phyloP scores from a whole-genome alignment of 2,113 vertebrate genomes.

The Pseudolaguvia tuberculata region DNA sequence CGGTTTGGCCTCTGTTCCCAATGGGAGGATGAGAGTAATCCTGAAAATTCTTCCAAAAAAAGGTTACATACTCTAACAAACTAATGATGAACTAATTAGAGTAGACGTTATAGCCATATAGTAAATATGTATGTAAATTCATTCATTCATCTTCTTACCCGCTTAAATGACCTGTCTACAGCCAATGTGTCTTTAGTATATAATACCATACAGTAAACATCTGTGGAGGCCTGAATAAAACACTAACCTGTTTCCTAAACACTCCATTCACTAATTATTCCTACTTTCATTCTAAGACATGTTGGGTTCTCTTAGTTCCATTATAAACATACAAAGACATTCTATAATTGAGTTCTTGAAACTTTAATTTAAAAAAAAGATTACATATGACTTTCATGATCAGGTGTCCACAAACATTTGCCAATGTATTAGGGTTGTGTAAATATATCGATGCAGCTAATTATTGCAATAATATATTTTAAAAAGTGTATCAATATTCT shows the following conservation, averaged over 20 bases:
- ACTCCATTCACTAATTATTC: background rate
- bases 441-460: no score
- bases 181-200: constrained; percentile 31
- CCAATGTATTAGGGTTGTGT: no score
- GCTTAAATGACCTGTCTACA: no score
- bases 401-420: no score
- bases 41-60: constrained; percentile 14
- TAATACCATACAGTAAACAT: background rate
- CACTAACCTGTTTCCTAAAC: background rate
- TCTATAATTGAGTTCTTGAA: no score
- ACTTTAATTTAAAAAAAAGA: no score
- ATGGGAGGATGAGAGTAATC: constrained; percentile 35
- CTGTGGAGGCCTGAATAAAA: background rate
- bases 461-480: no score
- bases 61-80: constrained; percentile 27
- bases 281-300: background rate
- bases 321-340: no score
- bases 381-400: no score
- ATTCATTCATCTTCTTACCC: background rate
- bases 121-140: background rate
- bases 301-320: background rate
- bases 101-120: background rate
- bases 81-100: constrained; percentile 20
- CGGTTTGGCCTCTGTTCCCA: constrained; percentile 33
- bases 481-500: no score